Base-by-base conservation (phyloP, 2,888 invertebrate genomes). In the Stenurella melanura region DNA sequence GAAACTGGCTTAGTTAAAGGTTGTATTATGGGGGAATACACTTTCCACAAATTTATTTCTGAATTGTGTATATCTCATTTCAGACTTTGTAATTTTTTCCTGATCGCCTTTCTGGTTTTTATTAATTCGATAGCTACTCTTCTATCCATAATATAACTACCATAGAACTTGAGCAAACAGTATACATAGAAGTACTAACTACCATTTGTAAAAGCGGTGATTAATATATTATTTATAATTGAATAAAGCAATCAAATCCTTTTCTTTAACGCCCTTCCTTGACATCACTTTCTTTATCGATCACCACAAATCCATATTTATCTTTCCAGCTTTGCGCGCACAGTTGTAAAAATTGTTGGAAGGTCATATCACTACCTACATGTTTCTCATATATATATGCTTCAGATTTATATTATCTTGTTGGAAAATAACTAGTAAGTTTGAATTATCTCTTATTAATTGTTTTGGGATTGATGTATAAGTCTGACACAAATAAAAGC, bases 391-490 rank as follows among this genome's bases (percentile, higher is more conserved):
- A 76, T 60, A n/a, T n/a, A 71, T 71, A 61, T 74, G 74, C 50
- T 76, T 76, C 54, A 78, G 38, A 74, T 76, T 76, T 10, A 73
- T 60, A 42, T 73, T 77, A 69, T 80, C 80, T 60, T 76, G 77
- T 85, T 86, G 63, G 78, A 87, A 82, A 86, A 88, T 75, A 86
- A 86, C 76, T 78, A 83, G 10, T 86, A 87, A 50, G 77, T 76
- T 76, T 0, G 58, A 57, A 34, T 78, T 76, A 38, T 76, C 72
- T 10, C 78, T 17, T n/a, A 78, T 61, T n/a, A 76, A 19, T n/a
- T 76, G 73, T 57, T 78, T 76, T 0, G 73, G 71, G 1, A 75
- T 63, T 9, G 60, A 58, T 0, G 76, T 68, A 19, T 73, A 76
- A 11, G 78, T 75, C 56, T 78, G 73, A 57, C 73, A n/a, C n/a